Percentiles rank a stretch among this genome's conserved stretches.
Evolutionary conservation across 2,888 invertebrate genomes (phyloP).

Genomic region (Ormyrus pomaceus): DNA sequence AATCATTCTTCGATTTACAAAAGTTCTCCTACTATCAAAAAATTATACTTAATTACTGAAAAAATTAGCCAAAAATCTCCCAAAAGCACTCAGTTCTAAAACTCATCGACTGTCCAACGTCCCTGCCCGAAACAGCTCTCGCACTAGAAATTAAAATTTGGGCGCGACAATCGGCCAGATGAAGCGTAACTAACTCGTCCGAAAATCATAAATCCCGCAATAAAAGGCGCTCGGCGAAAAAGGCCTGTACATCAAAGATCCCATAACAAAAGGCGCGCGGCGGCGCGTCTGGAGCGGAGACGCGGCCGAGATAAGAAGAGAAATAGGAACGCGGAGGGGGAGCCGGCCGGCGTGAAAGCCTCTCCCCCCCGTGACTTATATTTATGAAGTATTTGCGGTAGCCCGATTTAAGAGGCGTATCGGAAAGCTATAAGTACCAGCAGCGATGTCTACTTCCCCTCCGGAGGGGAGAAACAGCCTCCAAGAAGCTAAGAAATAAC

Average conservation of each 20-base stretch:
- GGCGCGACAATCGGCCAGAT: too few relatives aligned
- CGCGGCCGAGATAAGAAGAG: slow-evolving; percentile 20
- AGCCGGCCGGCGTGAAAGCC: slow-evolving; percentile 47
- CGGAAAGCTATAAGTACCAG: slow-evolving; percentile 61
- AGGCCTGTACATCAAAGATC: neutral
- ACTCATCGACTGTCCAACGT: too few relatives aligned
- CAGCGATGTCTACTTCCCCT: neutral
- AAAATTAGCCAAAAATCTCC: too few relatives aligned
- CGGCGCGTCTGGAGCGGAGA: neutral
- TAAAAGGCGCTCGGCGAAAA: neutral
- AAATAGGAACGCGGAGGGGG: neutral
- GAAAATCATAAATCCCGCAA: slow-evolving; percentile 35
- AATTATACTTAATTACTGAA: too few relatives aligned
- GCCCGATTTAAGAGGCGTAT: slow-evolving; percentile 67
- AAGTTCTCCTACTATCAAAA: too few relatives aligned
- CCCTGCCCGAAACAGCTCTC: too few relatives aligned
- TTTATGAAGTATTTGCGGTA: slow-evolving; percentile 68
- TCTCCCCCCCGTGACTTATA: slow-evolving; percentile 58
- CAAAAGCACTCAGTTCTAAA: too few relatives aligned
- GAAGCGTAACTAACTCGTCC: slow-evolving; percentile 6
- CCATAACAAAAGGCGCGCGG: slow-evolving; percentile 17
- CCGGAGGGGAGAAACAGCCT: too few relatives aligned
- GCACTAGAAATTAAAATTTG: too few relatives aligned
- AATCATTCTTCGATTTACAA: too few relatives aligned
- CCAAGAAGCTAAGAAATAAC: too few relatives aligned